phyloP scores from a whole-genome alignment of 1,140 invertebrate species.

The Homarus americanus region DNA sequence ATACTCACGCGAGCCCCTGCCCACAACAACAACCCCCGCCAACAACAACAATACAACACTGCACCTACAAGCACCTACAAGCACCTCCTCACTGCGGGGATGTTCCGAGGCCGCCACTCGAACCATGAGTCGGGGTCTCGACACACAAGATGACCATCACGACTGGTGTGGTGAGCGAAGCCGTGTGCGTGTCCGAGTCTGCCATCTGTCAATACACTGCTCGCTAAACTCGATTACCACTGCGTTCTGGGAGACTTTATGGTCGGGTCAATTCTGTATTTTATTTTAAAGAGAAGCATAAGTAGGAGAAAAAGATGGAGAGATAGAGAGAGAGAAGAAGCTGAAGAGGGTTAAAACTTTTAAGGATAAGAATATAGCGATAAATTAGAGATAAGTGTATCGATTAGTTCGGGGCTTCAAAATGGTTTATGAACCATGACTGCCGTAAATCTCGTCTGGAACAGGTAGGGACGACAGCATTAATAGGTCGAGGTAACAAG shows the following conservation, averaged over 20 bases:
- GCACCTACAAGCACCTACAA: background rate
- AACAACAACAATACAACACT: background rate
- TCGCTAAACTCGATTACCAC: conserved; percentile 2
- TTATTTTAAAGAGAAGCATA: background rate
- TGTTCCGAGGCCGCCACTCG: background rate
- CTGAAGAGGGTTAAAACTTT: background rate
- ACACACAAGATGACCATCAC: background rate
- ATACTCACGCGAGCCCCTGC: background rate
- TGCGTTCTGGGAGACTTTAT: conserved; percentile 4
- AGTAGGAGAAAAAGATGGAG: background rate
- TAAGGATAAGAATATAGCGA: background rate
- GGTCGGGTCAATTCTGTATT: background rate
- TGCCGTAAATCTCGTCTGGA: background rate
- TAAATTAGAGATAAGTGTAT: conserved; percentile 5
- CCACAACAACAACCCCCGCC: background rate
- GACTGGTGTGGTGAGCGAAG: background rate
- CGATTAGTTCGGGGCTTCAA: background rate
- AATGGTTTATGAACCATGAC: background rate
- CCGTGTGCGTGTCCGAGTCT: background rate
- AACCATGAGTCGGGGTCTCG: background rate
- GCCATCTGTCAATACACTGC: background rate
- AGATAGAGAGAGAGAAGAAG: too few species aligned
- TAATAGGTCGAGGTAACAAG: background rate
- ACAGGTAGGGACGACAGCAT: background rate
- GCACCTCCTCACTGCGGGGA: background rate